These are phyloP conservation scores for Danio jaintianensis DNA, from an alignment of 2,797 vertebrate species.

Conservation along the genomic window DNA sequence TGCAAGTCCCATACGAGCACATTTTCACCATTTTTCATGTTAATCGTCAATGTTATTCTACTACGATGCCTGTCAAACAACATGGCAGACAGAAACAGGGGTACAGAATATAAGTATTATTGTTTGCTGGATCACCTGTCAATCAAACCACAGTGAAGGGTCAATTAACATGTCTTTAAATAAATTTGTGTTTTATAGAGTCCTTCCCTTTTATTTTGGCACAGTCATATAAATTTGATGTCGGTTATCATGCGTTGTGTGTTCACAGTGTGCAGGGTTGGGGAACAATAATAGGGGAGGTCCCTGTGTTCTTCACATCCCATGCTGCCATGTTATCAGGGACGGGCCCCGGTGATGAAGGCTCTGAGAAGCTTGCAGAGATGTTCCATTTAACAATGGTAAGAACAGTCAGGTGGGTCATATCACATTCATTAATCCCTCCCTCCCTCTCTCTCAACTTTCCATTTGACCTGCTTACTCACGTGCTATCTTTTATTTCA, in stretches of 20 bases:
- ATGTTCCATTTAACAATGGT: conserved; percentile 88
- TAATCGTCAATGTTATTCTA: no score
- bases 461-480: conserved; percentile 9
- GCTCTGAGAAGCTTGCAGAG: conserved; percentile 94
- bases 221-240: conserved; percentile 11
- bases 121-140: no score
- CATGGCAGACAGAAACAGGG: no score
- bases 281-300: conserved; percentile 91
- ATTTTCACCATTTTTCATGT: no score
- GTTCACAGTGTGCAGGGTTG: conserved; percentile 79
- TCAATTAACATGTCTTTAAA: no score
- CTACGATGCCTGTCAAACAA: no score
- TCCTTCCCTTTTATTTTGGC: background rate
- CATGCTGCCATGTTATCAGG: conserved; percentile 90
- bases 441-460: conserved; percentile 6
- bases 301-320: conserved; percentile 94
- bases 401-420: conserved; percentile 85
- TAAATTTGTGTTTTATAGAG: no score
- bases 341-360: conserved; percentile 91
- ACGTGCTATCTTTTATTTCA: conserved; percentile 38
- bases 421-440: background rate
- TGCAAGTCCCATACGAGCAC: no score
- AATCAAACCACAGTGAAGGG: no score
- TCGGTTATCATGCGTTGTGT: conserved; percentile 15
- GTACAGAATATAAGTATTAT: no score